phyloP scores from a whole-genome alignment of 2,113 vertebrate genomes.

The Microtus ochrogaster region DNA sequence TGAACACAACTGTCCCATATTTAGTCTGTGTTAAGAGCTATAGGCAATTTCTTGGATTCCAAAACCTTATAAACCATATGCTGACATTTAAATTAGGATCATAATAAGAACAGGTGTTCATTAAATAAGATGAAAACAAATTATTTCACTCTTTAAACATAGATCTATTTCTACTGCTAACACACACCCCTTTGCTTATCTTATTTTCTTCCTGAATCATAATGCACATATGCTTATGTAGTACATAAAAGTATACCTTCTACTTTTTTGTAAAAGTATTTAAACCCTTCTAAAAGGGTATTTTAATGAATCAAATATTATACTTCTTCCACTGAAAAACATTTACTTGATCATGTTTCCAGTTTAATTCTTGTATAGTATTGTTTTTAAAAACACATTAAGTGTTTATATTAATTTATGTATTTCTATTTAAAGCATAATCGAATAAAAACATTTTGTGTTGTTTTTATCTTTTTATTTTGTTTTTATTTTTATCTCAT shows the following conservation, averaged over 20 bases:
- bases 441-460: not conserved
- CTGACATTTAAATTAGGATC: slow-evolving; percentile 24
- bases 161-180: not conserved
- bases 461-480: not conserved
- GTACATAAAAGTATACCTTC: not conserved
- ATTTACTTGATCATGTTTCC: not conserved
- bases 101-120: slow-evolving; percentile 24
- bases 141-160: not conserved
- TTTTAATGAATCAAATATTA: not conserved
- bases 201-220: not conserved
- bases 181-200: not conserved
- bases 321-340: not conserved
- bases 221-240: not conserved
- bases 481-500: not conserved
- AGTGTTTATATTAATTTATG: not conserved
- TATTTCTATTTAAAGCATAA: not conserved
- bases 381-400: not conserved
- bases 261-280: not conserved
- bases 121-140: slow-evolving; percentile 43
- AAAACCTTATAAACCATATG: not conserved
- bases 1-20: slow-evolving; percentile 2
- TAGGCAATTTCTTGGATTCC: slow-evolving; percentile 25
- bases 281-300: not conserved
- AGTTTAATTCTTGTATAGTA: not conserved
- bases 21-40: slow-evolving; percentile 35